These are phyloP conservation scores for Asbolus verrucosus DNA, from an alignment of 1,140 invertebrate genomes.

Conservation along the genomic window DNA sequence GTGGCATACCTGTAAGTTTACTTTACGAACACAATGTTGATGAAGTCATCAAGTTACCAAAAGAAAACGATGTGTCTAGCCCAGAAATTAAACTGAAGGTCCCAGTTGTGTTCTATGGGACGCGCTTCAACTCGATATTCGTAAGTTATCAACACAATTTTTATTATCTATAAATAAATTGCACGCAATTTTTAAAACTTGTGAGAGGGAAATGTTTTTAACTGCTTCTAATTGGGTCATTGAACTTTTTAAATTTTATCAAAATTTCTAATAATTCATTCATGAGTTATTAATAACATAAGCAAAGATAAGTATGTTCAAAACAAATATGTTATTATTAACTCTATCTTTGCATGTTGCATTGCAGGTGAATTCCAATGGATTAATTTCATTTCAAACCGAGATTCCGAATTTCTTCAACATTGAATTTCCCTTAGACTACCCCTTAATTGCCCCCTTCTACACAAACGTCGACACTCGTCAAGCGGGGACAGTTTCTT, in stretches of 20 bases:
- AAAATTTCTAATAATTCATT: conserved; percentile 14
- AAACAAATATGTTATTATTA: conserved; percentile 41
- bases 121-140: conserved; percentile 59
- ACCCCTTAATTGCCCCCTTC: conserved; percentile 90
- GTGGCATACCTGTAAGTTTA: conserved; percentile 48
- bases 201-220: too few relatives aligned
- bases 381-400: conserved; percentile 89
- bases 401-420: conserved; percentile 88
- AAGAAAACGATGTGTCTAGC: conserved; percentile 66
- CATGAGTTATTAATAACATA: conserved; percentile 17
- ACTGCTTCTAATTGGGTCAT: conserved; percentile 6
- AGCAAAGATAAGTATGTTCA: conserved; percentile 15
- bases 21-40: conserved; percentile 55
- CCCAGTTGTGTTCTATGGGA: conserved; percentile 61
- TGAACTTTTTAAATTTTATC: conserved; percentile 12
- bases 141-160: conserved; percentile 58
- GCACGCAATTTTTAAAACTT: neutral
- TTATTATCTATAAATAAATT: conserved; percentile 17
- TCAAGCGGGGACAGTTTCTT: conserved; percentile 79
- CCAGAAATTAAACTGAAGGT: conserved; percentile 66
- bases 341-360: conserved; percentile 47
- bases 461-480: conserved; percentile 91
- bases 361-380: conserved; percentile 90
- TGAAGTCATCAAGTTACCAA: conserved; percentile 60
- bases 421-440: conserved; percentile 89